Base-by-base conservation (phyloP, 2,797 vertebrate species). In the Sebastes vulpes region DNA sequence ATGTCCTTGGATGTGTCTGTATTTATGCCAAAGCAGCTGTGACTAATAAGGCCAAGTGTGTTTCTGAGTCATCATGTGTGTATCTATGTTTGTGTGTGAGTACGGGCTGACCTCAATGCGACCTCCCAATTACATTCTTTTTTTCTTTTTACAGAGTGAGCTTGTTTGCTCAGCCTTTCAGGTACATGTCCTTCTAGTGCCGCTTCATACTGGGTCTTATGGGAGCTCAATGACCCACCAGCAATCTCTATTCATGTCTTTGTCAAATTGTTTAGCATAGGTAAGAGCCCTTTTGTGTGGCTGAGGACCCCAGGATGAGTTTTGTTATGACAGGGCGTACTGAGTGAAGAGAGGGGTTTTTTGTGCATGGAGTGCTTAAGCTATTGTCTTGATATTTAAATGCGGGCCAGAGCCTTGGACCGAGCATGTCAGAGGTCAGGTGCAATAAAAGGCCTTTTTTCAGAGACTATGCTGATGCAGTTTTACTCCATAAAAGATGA, bases 341-440 rank as follows among this genome's bases (percentile, higher is more conserved):
- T 57, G 68, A 75, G 11, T 58, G 63, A 65, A 60, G 25, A 75
- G 52, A 18, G 31, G 54, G 16, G 56, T 75, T 68, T 75, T 72
- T 35, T 75, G 50, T 71, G 78, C 79, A 54, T 72, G 68, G 28
- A 68, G 65, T 58, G 52, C 57, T 84, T 76, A 25, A 65, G 64
- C 68, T 69, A 82, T 86, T 89, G 77, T 79, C 85, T 93, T 93
- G 80, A 81, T 92, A 91, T 93, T 94, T 65, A 93, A 95, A 93
- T 92, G 46, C 23, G 25, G 83, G 21, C 46, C 67, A 38, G 60
- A 77, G 82, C 56, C 77, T 75, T 70, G 68, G 65, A 75, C 60
- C 2, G 32, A 80, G 77, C 66, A 56, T 79, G 82, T 83, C 86
- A 79, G 82, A 83, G 86, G 89, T 84, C 88, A 86, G 77, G 73